These are phyloP conservation scores for Semaprochilodus insignis DNA, from an alignment of 2,797 vertebrate genomes.

Conservation along the genomic window DNA sequence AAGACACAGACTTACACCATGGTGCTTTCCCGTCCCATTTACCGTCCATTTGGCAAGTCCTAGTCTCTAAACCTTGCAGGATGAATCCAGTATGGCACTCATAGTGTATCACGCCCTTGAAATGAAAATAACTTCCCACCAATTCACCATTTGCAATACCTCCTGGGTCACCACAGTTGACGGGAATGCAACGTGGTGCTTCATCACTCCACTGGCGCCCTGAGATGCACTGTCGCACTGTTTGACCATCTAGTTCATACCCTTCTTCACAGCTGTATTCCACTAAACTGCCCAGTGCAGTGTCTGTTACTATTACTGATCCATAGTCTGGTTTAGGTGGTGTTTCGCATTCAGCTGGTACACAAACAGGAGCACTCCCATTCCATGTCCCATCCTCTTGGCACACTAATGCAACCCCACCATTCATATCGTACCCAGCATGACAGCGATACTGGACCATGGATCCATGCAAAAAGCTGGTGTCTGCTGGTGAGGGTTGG, in stretches of 20 bases:
- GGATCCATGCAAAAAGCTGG: conserved; percentile 87
- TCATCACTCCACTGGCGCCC: conserved; percentile 85
- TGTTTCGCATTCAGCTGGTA: conserved; percentile 86
- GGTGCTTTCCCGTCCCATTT: conserved; percentile 87
- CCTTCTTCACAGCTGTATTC: conserved; percentile 88
- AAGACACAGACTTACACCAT: conserved; percentile 84
- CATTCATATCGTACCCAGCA: conserved; percentile 87
- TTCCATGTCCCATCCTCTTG: conserved; percentile 94
- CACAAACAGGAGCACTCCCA: conserved; percentile 88
- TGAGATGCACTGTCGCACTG: conserved; percentile 85
- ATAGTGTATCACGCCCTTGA: conserved; percentile 78
- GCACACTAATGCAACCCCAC: conserved; percentile 81
- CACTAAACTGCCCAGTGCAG: conserved; percentile 79
- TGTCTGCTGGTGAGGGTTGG: conserved; percentile 67
- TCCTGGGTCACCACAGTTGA: conserved; percentile 82
- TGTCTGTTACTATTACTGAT: conserved; percentile 83
- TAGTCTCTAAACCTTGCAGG: conserved; percentile 78
- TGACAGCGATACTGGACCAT: conserved; percentile 87
- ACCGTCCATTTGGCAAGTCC: conserved; percentile 83
- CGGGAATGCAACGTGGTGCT: conserved; percentile 80
- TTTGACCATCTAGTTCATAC: conserved; percentile 83
- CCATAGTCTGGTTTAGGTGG: conserved; percentile 85
- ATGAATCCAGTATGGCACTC: conserved; percentile 87
- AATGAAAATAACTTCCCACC: conserved; percentile 79
- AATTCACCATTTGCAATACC: conserved; percentile 78